Conservation (phyloP, 2,888 invertebrate species). For the Galerucella calmariensis region DNA sequence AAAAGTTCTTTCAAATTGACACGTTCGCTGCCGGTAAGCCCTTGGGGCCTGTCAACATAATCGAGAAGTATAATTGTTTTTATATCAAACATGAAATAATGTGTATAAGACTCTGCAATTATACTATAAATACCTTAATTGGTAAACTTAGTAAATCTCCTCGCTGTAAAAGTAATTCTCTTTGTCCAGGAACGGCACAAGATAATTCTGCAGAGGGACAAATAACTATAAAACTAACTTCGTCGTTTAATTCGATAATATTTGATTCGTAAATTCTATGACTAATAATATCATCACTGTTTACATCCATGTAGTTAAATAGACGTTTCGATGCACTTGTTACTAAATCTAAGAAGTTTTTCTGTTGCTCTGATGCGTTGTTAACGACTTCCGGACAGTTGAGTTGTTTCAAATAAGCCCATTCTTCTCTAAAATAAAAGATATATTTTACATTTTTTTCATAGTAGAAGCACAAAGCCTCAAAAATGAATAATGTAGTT, state of each 20-base stretch:
- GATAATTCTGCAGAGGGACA: constrained; percentile 93
- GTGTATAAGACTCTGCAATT: background rate
- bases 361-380: constrained; percentile 80
- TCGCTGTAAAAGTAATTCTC: constrained; percentile 85
- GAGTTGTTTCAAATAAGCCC: constrained; percentile 85
- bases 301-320: constrained; percentile 84
- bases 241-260: constrained; percentile 90
- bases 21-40: no score
- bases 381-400: constrained; percentile 66
- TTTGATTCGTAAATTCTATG: constrained; percentile 93
- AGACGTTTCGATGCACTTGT: constrained; percentile 79
- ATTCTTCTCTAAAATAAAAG: constrained; percentile 83
- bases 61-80: no score
- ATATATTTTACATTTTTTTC: constrained; percentile 2
- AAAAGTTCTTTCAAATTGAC: no score
- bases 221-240: constrained; percentile 91
- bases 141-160: constrained; percentile 90
- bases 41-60: no score
- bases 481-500: no score
- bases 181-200: constrained; percentile 89
- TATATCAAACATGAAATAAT: background rate
- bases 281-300: constrained; percentile 73
- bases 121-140: constrained; percentile 65
- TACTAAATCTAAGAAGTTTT: constrained; percentile 81
- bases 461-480: no score